phyloP scores from a whole-genome alignment of 2,797 vertebrate species.

The Hyperoplus immaculatus region DNA sequence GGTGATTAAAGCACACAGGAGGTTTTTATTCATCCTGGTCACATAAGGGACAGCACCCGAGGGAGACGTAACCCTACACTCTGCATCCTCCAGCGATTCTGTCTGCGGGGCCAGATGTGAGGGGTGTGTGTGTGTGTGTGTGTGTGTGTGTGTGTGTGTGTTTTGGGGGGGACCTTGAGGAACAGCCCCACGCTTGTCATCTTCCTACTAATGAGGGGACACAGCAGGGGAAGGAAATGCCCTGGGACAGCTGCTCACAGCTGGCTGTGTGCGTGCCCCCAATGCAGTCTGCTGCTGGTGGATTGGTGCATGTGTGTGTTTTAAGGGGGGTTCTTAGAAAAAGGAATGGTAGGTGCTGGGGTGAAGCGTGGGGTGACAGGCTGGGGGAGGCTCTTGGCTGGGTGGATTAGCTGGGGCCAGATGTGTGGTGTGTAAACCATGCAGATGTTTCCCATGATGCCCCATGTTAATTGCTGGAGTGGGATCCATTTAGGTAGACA shows the following conservation, averaged over 20 bases:
- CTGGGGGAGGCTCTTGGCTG: constrained; percentile 53
- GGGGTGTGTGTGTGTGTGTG: constrained; percentile 34
- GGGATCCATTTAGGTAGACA: constrained; percentile 72
- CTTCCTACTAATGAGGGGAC: constrained; percentile 74
- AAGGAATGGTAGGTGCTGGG: constrained; percentile 9
- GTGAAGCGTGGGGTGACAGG: constrained; percentile 26
- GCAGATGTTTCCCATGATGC: constrained; percentile 81
- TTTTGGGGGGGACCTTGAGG: constrained; percentile 60
- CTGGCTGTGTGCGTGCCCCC: constrained; percentile 45
- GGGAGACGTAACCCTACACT: constrained; percentile 59
- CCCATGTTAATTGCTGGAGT: constrained; percentile 72
- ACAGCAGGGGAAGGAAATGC: constrained; percentile 62
- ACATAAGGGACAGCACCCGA: constrained; percentile 47
- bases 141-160: constrained; percentile 14
- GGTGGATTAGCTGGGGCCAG: constrained; percentile 65
- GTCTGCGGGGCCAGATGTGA: too few relatives aligned
- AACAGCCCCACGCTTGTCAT: constrained; percentile 70
- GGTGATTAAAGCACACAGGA: constrained; percentile 34
- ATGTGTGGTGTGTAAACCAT: constrained; percentile 68
- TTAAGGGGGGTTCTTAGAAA: constrained; percentile 7
- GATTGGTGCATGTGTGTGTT: constrained; percentile 22
- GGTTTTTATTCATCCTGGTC: constrained; percentile 62
- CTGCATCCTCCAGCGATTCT: constrained; percentile 1
- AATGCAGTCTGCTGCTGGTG: constrained; percentile 17
- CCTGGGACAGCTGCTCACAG: constrained; percentile 60